phyloP scores from a whole-genome alignment of 2,888 invertebrate genomes.

The Polyommatus iphigenia region DNA sequence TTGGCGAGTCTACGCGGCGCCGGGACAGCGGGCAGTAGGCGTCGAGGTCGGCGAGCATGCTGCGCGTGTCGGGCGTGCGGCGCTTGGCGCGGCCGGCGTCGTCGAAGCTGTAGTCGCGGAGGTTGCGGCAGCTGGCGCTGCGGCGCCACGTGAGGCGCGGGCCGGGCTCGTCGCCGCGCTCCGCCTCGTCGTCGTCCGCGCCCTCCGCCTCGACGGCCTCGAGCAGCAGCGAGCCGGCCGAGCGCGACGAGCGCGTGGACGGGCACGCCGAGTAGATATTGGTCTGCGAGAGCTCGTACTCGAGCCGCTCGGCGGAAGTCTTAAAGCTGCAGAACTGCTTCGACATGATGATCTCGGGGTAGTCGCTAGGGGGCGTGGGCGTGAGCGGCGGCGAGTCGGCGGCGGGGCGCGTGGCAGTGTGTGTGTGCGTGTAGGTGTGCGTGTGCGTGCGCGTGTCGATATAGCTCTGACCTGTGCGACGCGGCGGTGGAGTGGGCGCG shows the following conservation, averaged over 20 bases:
- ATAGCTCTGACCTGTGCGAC: conserved; percentile 70
- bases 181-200: conserved; percentile 40
- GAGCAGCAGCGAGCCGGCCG: conserved; percentile 59
- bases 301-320: conserved; percentile 73
- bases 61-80: conserved; percentile 62
- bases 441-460: conserved; percentile 47
- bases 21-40: conserved; percentile 62
- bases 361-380: conserved; percentile 66
- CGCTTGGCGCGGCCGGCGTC: conserved; percentile 84
- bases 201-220: conserved; percentile 45
- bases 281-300: conserved; percentile 79
- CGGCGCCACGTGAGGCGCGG: conserved; percentile 84
- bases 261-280: conserved; percentile 79
- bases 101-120: conserved; percentile 88
- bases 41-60: conserved; percentile 61
- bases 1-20: conserved; percentile 83
- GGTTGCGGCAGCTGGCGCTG: conserved; percentile 90
- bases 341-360: conserved; percentile 72
- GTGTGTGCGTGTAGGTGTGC: conserved; percentile 54
- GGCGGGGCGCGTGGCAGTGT: conserved; percentile 62
- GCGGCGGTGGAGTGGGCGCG: conserved; percentile 77
- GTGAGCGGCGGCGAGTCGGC: conserved; percentile 56
- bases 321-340: conserved; percentile 71
- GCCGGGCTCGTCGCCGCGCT: conserved; percentile 45
- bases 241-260: conserved; percentile 68